These are phyloP conservation scores for Conistra vaccinii DNA, from an alignment of 2,888 invertebrate species.

Conservation along the genomic window DNA sequence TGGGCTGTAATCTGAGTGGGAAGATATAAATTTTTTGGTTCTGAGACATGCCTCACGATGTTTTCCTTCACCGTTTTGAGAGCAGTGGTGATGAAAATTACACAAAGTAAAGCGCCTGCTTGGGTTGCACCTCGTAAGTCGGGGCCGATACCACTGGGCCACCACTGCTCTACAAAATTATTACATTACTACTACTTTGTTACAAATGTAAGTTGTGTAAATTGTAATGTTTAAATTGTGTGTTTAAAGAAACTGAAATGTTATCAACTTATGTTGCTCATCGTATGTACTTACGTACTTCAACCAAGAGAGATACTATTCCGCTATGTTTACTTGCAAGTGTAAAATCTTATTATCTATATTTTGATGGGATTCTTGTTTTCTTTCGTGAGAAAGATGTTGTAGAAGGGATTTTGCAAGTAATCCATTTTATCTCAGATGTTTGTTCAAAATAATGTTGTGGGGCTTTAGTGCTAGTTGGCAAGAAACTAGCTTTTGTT, in stretches of 20 bases:
- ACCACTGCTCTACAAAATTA: too few species aligned
- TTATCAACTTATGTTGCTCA: background rate
- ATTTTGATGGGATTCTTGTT: constrained; percentile 1
- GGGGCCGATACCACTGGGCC: too few species aligned
- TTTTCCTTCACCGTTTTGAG: too few species aligned
- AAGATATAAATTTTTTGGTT: too few species aligned
- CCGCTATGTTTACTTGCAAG: background rate
- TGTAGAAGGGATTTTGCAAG: background rate
- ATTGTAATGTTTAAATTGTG: background rate
- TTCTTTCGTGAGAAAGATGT: constrained; percentile 2
- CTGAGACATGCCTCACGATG: too few species aligned
- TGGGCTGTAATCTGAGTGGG: too few species aligned
- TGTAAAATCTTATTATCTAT: background rate
- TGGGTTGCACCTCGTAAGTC: too few species aligned
- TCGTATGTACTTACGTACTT: background rate
- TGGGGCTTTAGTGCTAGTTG: background rate
- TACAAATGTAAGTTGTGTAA: background rate
- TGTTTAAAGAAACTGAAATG: background rate
- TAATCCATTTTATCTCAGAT: background rate
- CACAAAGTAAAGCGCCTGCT: too few species aligned
- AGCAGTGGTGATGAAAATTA: too few species aligned
- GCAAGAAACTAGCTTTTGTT: background rate
- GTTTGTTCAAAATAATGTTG: constrained; percentile 4
- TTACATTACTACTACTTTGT: too few species aligned
- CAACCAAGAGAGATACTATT: background rate